phyloP scores from a whole-genome alignment of 2,797 vertebrate genomes.

The Girardinus metallicus region DNA sequence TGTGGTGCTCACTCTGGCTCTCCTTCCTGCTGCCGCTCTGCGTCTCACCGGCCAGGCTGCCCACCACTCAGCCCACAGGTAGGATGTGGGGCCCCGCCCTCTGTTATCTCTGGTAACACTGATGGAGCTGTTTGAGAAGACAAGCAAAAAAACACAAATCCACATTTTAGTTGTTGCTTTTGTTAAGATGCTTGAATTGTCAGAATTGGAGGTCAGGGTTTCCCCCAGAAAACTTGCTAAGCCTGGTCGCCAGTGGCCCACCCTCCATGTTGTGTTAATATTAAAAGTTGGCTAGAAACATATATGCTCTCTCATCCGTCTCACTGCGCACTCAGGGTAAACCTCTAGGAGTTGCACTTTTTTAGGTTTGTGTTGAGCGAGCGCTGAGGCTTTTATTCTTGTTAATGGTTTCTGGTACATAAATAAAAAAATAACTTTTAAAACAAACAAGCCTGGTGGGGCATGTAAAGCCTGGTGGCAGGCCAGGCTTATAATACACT shows the following conservation, averaged over 20 bases:
- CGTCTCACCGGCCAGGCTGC: conserved; percentile 76
- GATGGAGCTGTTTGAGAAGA: neutral
- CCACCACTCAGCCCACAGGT: conserved; percentile 70
- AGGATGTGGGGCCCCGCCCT: conserved; percentile 1
- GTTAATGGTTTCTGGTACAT: too few species aligned
- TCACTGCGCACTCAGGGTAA: too few species aligned
- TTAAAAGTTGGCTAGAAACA: too few species aligned
- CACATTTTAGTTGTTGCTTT: neutral
- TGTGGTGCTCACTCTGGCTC: conserved; percentile 75
- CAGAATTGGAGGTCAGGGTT: neutral
- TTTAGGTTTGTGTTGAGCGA: too few species aligned
- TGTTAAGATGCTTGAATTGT: neutral
- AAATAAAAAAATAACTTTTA: neutral
- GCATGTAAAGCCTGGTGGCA: too few species aligned
- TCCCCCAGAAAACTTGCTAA: too few species aligned
- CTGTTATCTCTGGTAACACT: neutral
- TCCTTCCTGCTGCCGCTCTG: conserved; percentile 68
- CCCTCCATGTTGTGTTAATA: too few species aligned
- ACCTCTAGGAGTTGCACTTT: too few species aligned
- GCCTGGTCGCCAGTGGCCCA: too few species aligned
- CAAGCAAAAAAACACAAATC: neutral
- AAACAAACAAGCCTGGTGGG: neutral
- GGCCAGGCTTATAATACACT: too few species aligned
- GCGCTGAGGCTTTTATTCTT: too few species aligned
- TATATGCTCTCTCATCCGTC: too few species aligned